Base-by-base conservation (phyloP, 2,113 vertebrate species). In the Takifugu bimaculatus region DNA sequence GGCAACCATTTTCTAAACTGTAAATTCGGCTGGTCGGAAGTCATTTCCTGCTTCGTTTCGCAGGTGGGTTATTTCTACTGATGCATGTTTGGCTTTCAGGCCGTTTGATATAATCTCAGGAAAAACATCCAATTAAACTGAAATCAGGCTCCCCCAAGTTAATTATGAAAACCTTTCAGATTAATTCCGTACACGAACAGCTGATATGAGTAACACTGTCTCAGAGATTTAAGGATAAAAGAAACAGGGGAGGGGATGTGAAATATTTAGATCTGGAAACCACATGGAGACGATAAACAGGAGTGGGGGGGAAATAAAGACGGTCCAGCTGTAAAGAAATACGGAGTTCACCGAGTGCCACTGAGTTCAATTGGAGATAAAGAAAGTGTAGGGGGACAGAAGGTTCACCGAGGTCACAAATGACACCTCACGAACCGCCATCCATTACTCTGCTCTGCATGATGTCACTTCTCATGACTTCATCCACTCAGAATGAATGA, bases 31-130 rank as follows among this genome's bases (percentile, higher is more conserved):
- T 20, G 76, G 77, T 83, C 47, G 77, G 78, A 80, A 76, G 77
- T 85, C 77, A 86, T 83, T 76, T 79, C 78, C 70, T 53, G 68
- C 32, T 56, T 76, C 58, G 67, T 82, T 82, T 82, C 61, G 84
- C 26, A 52, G 75, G 59, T 86, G 74, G 54, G 60, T 80, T 63
- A 63, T 59, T 74, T 68, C 54, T 55, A 57, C 51, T 65, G 53
- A 78, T 60, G 68, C 65, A 59, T 44, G 27, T 43, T 63, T 52
- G 59, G 47, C 65, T 78, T 72, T 55, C 43, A 50, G 61, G 6
- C 59, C 49, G 56, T 59, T 32, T 62, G 74, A 75, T 82, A 68
- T 78, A 82, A 80, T 81, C 65, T 61, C 35, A 51, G 62, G 26
- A 54, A 42, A 42, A 2, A 4, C 25, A 4, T 35, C 68, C 70